Conservation (phyloP, 2,888 invertebrate species). For the Drosophila fungiperda region DNA sequence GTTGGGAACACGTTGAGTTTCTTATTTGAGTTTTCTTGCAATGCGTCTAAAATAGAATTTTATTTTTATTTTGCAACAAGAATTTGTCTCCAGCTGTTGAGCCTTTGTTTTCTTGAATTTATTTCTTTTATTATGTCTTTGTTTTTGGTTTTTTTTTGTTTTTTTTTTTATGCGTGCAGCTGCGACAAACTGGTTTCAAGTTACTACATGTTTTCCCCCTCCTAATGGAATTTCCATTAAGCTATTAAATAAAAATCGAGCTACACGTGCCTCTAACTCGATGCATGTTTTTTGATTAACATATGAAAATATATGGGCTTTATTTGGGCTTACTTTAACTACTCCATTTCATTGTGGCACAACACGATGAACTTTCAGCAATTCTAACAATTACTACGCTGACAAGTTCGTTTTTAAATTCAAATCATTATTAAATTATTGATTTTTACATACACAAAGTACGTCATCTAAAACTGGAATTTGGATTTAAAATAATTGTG, state of each 20-base stretch:
- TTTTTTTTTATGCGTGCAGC: conserved; percentile 41
- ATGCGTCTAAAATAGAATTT: conserved; percentile 74
- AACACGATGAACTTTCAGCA: neutral
- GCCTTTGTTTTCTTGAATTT: conserved; percentile 45
- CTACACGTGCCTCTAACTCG: conserved; percentile 22
- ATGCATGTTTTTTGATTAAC: conserved; percentile 15
- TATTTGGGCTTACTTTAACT: conserved; percentile 4
- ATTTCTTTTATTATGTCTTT: conserved; percentile 10
- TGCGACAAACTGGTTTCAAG: conserved; percentile 56
- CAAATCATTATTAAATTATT: neutral
- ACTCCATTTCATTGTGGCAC: conserved; percentile 12
- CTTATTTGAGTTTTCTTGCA: conserved; percentile 70
- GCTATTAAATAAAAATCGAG: conserved; percentile 56
- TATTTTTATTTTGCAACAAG: conserved; percentile 72
- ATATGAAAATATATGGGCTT: conserved; percentile 36
- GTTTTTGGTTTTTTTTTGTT: conserved; percentile 11
- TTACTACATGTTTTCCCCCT: conserved; percentile 23
- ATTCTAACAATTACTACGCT: neutral
- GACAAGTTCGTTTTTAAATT: neutral
- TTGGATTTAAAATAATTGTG: neutral
- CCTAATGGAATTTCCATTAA: conserved; percentile 58
- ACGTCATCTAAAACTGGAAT: neutral
- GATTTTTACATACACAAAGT: neutral
- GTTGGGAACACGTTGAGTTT: conserved; percentile 23
- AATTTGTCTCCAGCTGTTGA: conserved; percentile 73